Base-by-base conservation (phyloP, 2,113 vertebrate species). In the Elachura formosa region DNA sequence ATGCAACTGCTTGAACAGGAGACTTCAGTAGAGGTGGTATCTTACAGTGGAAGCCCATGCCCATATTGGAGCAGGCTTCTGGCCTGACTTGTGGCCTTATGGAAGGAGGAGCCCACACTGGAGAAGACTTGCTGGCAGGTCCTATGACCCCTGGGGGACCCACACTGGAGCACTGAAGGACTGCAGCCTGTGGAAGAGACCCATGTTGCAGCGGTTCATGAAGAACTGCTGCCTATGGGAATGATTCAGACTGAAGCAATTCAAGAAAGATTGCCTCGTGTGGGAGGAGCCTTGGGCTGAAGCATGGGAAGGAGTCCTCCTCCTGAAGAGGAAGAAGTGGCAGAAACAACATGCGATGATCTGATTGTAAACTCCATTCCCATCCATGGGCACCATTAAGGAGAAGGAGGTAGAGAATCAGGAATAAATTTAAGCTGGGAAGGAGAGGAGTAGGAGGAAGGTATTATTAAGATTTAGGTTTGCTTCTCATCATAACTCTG, bases 131-230 rank as follows among this genome's bases (percentile, higher is more conserved):
- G 21, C 22, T 22, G 22, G 22, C 34, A 56, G 18, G 36, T 33
- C 10, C 12, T 64, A 3, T 36, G 58, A 33, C 34, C 7, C 34
- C 6, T 19, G 11, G 25, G 41, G 5, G 1, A 55, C 43, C 11
- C 8, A 28, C 43, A 20, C 26, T 19, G 33, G 49, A 26, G 26
- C 14, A 23, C 36, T 49, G 51, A 64, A 64, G 23, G 12, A 51
- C 43, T 66, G 26, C 3, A 38, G 5, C 5, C 51, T 3, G 11
- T 19, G 23, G 36, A 64, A 66, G 5, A 36, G 19, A 72, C 8
- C 5, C 9, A 19, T 0, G 0, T 11, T 43, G 36, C 26, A 58
- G 26, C 7, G 33, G 58, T 11, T 80, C 12, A 14, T n/a, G 33
- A 66, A 67, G 36, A 76, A 25, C 10, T 58, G 26, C 33, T 66